Evolutionary conservation across 2,113 vertebrate genomes (phyloP).

Genomic region (Prionailurus bengalensis): DNA sequence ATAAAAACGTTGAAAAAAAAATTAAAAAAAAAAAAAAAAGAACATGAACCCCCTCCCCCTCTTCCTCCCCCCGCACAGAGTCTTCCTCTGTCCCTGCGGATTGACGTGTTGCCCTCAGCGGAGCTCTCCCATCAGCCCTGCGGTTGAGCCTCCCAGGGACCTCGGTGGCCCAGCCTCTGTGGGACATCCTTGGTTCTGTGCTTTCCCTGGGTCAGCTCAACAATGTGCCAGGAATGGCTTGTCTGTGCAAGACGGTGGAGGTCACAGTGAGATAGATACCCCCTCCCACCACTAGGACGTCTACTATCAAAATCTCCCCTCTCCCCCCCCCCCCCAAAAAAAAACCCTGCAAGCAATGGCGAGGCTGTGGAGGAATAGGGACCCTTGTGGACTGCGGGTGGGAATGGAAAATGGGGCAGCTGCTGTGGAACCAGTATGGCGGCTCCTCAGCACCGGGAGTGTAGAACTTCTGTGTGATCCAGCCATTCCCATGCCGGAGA

Average conservation of each 20-base stretch:
- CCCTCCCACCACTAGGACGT: background rate
- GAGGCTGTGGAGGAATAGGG: background rate
- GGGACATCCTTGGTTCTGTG: background rate
- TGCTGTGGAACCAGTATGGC: background rate
- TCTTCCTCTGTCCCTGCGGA: background rate
- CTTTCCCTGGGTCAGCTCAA: background rate
- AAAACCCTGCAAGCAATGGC: background rate
- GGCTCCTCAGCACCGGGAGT: background rate
- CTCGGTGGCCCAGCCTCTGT: background rate
- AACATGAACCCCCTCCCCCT: background rate
- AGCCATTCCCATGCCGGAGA: background rate
- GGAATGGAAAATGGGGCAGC: background rate
- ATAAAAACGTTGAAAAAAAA: too few species aligned
- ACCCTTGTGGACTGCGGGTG: background rate
- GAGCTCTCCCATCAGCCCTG: background rate
- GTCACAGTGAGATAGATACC: background rate
- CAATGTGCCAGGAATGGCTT: background rate
- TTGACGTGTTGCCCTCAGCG: background rate
- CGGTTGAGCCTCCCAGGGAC: background rate
- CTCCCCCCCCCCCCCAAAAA: background rate
- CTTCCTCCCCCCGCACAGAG: background rate
- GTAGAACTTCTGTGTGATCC: background rate
- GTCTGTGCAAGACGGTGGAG: background rate
- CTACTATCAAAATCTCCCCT: background rate
- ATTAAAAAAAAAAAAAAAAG: too few species aligned